These are phyloP conservation scores for Coendou prehensilis DNA, from an alignment of 2,797 vertebrate species.

Conservation along the genomic window DNA sequence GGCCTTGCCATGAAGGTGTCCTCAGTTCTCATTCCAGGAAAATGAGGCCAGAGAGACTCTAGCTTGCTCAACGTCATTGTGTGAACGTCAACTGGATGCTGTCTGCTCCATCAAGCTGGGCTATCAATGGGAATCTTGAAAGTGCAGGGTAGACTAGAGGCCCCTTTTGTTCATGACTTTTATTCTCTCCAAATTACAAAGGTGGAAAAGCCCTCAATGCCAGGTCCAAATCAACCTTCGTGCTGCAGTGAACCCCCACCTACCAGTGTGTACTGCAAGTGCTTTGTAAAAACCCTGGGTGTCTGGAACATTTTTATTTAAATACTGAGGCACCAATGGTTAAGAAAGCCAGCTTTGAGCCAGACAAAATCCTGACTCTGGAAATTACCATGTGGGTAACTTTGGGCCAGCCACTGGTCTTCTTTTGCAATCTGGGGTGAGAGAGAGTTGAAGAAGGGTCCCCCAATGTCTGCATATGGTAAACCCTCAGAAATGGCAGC, in stretches of 20 bases:
- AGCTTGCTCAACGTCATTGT: background rate
- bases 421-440: background rate
- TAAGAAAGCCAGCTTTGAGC: background rate
- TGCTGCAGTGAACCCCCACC: background rate
- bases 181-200: background rate
- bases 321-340: background rate
- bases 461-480: fast-evolving
- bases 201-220: background rate
- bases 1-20: background rate
- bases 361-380: background rate
- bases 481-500: background rate
- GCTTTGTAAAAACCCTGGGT: background rate
- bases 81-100: fast-evolving
- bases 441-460: background rate
- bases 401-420: background rate
- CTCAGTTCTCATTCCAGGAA: background rate
- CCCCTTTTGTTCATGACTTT: background rate
- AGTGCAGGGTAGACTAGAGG: background rate
- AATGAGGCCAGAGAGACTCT: background rate
- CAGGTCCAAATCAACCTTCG: background rate
- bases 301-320: background rate
- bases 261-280: background rate
- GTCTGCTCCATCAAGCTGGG: background rate
- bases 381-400: background rate
- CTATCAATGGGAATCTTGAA: background rate